phyloP scores from a whole-genome alignment of 1,140 invertebrate genomes.

The Leptopilina boulardi region DNA sequence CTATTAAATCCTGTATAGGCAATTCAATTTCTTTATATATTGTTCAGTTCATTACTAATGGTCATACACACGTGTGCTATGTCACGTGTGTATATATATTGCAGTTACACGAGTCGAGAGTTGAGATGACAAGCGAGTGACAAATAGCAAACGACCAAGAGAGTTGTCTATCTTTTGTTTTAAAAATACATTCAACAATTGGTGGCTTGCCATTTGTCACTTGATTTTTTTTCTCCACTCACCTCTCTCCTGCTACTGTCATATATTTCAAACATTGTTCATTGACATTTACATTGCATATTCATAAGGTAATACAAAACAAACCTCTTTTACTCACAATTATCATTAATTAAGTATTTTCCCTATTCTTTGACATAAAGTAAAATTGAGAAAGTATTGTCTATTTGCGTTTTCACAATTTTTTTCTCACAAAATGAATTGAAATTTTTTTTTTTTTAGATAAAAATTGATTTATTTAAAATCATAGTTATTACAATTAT shows the following conservation, averaged over 20 bases:
- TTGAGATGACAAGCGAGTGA: slow-evolving; percentile 21
- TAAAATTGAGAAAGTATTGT: background rate
- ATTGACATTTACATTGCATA: slow-evolving; percentile 5
- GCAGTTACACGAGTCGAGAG: slow-evolving; percentile 5
- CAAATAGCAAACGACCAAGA: background rate
- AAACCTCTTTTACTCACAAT: background rate
- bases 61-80: background rate
- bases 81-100: background rate
- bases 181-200: background rate
- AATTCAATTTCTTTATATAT: background rate
- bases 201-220: slow-evolving; percentile 2
- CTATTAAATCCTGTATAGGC: background rate
- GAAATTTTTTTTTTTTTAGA: too few relatives aligned
- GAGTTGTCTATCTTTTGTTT: slow-evolving; percentile 1
- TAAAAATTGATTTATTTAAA: too few relatives aligned
- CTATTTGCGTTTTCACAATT: background rate
- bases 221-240: background rate
- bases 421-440: too few relatives aligned
- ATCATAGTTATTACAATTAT: too few relatives aligned
- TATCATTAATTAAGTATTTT: background rate
- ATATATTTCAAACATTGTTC: background rate
- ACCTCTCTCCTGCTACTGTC: background rate
- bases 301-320: background rate
- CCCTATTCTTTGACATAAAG: background rate
- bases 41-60: background rate